Percentiles rank a stretch among this genome's conserved stretches.
phyloP scores from a whole-genome alignment of 2,797 vertebrate genomes.

The Pantherophis alleghaniensis region DNA sequence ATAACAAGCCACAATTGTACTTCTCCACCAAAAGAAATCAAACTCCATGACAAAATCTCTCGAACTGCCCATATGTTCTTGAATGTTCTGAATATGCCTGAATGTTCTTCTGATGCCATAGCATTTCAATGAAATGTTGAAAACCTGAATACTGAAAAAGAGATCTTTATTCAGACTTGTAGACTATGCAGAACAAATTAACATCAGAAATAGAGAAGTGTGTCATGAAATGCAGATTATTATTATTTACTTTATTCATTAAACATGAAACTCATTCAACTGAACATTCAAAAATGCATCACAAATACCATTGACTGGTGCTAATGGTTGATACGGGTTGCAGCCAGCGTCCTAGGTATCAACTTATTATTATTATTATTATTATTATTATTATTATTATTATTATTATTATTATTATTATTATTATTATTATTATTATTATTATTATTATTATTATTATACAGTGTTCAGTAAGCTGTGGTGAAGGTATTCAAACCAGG shows the following conservation, averaged over 20 bases:
- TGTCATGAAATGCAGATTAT: neutral
- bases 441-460: slow-evolving; percentile 1
- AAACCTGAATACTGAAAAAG: neutral
- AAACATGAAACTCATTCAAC: too few relatives aligned
- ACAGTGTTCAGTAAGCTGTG: slow-evolving; percentile 91
- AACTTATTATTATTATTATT: too few relatives aligned
- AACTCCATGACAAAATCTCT: neutral
- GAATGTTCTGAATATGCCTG: neutral
- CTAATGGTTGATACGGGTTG: too few relatives aligned
- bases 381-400: too few relatives aligned
- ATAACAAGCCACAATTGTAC: neutral
- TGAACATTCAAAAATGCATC: too few relatives aligned
- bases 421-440: too few relatives aligned
- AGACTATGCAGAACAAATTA: slow-evolving; percentile 3
- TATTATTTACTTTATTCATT: too few relatives aligned
- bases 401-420: neutral
- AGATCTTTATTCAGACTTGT: neutral
- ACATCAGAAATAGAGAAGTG: neutral
- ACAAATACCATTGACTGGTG: too few relatives aligned
- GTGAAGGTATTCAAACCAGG: slow-evolving; percentile 83
- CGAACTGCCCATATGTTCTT: neutral
- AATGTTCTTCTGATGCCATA: neutral
- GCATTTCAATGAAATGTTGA: neutral
- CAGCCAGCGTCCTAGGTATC: too few relatives aligned
- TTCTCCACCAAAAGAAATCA: neutral